Evolutionary conservation across 2,113 vertebrate genomes (phyloP), one percentile per base, ranked within the genome.

Genomic region (Willisornis vidua): DNA sequence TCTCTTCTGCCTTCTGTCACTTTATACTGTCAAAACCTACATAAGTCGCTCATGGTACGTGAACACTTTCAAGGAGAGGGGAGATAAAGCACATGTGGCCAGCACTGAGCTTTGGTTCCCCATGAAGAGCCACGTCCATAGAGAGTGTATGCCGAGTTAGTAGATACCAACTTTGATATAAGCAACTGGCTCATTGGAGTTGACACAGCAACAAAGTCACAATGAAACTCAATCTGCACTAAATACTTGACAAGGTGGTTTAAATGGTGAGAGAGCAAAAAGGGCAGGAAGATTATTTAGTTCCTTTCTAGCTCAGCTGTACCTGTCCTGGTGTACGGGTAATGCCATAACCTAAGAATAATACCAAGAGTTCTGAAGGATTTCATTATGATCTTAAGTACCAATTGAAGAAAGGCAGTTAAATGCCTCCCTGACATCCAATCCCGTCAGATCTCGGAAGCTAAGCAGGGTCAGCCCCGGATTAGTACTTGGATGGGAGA

Each of bases 41-140:
- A 0, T 8, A 33, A 35, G 19, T 49, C 2, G 0, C 81, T 79
- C 8, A 3, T 9, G 19, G 45, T 52, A 45, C 1, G 1, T 29
- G 46, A 83, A 7, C 16, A 2, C 33, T 19, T 1, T 41, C 71
- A 55, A 51, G 49, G 25, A 76, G 54, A n/a, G 39, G 35, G 81
- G 49, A 15, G 6, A 41, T 70, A 22, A 70, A 79, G 51, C 33
- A 65, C 15, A 7, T 3, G 7, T 2, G 3, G 48, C 16, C 29
- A 72, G 31, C 52, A 8, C 15, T 26, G 41, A 82, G 31, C 43
- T 49, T 35, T 51, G 13, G 25, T 51, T 82, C 20, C 23, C 31
- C 7, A n/a, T 59, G 41, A 71, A 71, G 35, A 51, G 31, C 33
- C 46, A 4, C 43, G 52, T 77, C 24, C 73, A n/a, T 12, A 12